Evolutionary conservation across 2,113 vertebrate genomes (phyloP), one percentile per base, ranked within the genome.

Genomic region (Channa maculata): DNA sequence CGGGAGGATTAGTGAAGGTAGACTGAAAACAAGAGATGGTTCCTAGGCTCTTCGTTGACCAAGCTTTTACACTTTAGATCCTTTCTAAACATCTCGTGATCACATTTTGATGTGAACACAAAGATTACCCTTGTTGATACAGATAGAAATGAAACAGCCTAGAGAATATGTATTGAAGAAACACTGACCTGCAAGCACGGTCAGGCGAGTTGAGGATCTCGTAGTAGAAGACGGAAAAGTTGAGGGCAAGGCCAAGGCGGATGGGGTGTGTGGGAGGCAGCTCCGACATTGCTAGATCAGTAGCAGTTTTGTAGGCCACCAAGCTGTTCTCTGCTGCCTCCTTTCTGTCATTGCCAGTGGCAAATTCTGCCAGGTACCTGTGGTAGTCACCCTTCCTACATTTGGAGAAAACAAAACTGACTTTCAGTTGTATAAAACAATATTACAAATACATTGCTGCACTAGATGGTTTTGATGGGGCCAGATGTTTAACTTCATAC

Each of bases 161-260:
- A 55, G 37, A 49, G 8, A 5, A 4, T 39, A 5, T 8, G 33
- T 11, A n/a, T 0, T 0, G 65, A 24, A 1, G 7, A 37, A 60
- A 67, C 12, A 90, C 87, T 82, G 66, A 99, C 98, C 97, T 99
- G 97, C 98, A 99, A 87, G 98, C 98, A 77, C 97, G 97, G 92
- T 99, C 98, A 43, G 98, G 97, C 76, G 98, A 99, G 94, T 99
- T 99, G 94, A 99, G 97, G 91, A 99, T 99, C 97, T 99, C 98
- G 84, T 99, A 99, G 92, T 99, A 99, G 94, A 99, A 99, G 94
- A 99, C 97, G 2, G 98, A 99, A 93, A 99, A 99, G 92, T 99
- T 99, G 92, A 99, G 97, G 82, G 98, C 98, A 41, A 99, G 97
- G 86, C 98, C 98, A 87, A 99, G 93, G 86, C 98, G 98, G 87